A percentile compares a stretch with the other conserved stretches of the same genome.
These are phyloP conservation scores for Hylyphantes graminicola DNA, from an alignment of 1,140 invertebrate genomes.

Conservation along the genomic window DNA sequence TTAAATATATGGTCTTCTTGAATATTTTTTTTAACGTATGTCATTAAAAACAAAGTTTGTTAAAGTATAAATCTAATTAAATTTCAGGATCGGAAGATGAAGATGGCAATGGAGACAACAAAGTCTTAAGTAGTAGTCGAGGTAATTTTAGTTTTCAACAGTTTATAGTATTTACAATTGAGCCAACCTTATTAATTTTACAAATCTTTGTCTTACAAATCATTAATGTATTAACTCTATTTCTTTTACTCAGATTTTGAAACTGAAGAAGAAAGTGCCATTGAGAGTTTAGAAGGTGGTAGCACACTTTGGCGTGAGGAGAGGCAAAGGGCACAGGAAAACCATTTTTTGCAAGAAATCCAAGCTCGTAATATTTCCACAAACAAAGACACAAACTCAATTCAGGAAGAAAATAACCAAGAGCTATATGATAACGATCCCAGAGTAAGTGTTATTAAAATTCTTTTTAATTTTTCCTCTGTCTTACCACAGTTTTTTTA, in stretches of 20 bases:
- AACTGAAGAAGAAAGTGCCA: conserved; percentile 71
- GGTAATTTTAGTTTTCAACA: conserved; percentile 7
- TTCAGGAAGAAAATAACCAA: conserved; percentile 68
- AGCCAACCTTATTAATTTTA: not conserved
- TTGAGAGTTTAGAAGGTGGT: conserved; percentile 67
- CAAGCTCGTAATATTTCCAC: conserved; percentile 70
- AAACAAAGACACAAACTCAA: not conserved
- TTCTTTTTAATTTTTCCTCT: conserved; percentile 14
- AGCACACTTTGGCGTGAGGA: conserved; percentile 74
- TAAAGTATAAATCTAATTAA: no score
- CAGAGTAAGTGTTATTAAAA: conserved; percentile 63
- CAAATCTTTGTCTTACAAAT: not conserved
- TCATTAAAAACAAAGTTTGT: no score
- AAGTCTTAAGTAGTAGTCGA: conserved; percentile 56
- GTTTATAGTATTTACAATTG: not conserved
- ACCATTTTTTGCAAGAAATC: conserved; percentile 75
- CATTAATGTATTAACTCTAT: not conserved
- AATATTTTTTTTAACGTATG: no score
- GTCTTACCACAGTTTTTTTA: not conserved
- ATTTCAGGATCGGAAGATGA: conserved; percentile 56
- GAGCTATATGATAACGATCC: conserved; percentile 68
- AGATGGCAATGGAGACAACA: conserved; percentile 38
- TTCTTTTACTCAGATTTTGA: conserved; percentile 62
- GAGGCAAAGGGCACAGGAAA: conserved; percentile 75
- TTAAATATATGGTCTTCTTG: no score